Evolutionary conservation across 2,113 vertebrate species (phyloP), one percentile per base, ranked within the genome.

Genomic region (Melanerpes aurifrons): DNA sequence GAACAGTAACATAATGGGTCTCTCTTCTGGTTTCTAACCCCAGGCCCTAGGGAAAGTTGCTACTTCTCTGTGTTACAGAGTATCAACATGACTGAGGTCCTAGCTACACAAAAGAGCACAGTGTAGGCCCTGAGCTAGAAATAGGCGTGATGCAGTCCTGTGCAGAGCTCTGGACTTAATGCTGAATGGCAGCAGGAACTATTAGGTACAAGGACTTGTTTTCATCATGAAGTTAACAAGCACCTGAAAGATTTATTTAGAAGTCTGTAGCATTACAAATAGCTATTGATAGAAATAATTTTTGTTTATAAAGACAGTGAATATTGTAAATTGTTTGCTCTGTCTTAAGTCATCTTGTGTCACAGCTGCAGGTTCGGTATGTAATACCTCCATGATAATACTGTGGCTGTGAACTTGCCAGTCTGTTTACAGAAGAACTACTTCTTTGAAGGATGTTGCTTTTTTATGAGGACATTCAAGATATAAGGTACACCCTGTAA

Each of bases 21-120:
- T 86, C 47, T 95, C 48, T 78, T 81, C 54, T 86, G 47, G 54
- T 50, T 93, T 79, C 56, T 89, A 83, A 84, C 8, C 28, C 24
- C 45, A 87, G 58, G n/a, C 35, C 18, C 24, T 31, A 72, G 29
- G 32, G 77, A 87, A 72, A 86, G n/a, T 31, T 75, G n/a, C 77
- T 84, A 11, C 45, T 81, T 93, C 64, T 82, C 22, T 62, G 24
- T 74, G 58, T 83, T 84, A 7, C 2, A 2, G 37, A 85, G 54
- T 72, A 53, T 87, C 82, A 80, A 4, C 37, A 11, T 69, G 50
- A 62, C 76, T 84, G 88, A 92, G 90, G 73, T 90, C 58, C 70
- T 76, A 26, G 71, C 54, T 79, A 40, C 86, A 92, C 63, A 90
- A 72, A 84, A 86, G 62, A 94, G 76, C 40, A 68, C 18, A 96